Evolutionary conservation across 2,888 invertebrate genomes (phyloP).

Genomic region (Metallyticus violacea): DNA sequence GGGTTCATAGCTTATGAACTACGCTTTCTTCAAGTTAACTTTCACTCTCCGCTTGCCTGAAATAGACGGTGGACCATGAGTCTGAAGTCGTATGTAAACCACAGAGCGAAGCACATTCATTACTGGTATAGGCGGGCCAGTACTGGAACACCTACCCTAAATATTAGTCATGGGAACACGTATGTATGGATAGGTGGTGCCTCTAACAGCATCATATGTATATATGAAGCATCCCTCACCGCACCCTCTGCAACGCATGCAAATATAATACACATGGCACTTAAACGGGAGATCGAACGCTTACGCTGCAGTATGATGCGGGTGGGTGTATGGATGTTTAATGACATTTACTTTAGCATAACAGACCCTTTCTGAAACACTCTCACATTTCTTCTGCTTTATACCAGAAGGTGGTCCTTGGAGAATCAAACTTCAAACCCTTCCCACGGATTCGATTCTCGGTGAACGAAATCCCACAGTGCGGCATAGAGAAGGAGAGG

Average conservation of each 20-base stretch:
- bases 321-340: neutral
- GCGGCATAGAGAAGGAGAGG: neutral
- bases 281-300: neutral
- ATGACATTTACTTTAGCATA: neutral
- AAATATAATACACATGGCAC: neutral
- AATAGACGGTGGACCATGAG: too few relatives aligned
- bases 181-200: neutral
- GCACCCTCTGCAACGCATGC: neutral
- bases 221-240: neutral
- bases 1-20: too few relatives aligned
- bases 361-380: neutral
- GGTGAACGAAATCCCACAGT: neutral
- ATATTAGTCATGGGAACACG: neutral
- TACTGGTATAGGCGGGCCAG: neutral
- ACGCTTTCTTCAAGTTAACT: too few relatives aligned
- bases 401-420: neutral
- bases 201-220: neutral
- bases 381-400: neutral
- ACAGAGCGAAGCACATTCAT: too few relatives aligned
- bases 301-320: neutral
- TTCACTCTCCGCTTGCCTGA: too few relatives aligned
- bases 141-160: neutral
- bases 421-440: neutral
- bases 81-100: too few relatives aligned
- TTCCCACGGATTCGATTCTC: neutral